Evolutionary conservation across 2,797 vertebrate genomes (phyloP).

Genomic region (Bradypus variegatus): DNA sequence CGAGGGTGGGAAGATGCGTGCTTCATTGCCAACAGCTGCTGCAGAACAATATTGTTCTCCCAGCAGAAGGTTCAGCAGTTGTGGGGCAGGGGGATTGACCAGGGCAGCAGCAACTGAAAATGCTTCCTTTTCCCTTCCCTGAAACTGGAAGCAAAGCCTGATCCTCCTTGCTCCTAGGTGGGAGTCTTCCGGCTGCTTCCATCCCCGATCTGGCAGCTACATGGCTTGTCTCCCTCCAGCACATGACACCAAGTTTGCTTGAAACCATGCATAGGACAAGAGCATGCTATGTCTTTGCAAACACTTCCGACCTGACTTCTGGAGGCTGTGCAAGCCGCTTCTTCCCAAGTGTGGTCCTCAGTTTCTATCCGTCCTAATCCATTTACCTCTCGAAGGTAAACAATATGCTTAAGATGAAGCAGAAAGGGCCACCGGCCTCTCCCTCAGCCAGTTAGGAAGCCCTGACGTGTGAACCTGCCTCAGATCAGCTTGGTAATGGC

Average conservation of each 20-base stretch:
- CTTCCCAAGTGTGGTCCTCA: not conserved
- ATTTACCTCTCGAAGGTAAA: not conserved
- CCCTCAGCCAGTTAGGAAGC: not conserved
- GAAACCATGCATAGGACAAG: not conserved
- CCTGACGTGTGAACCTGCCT: accelerated
- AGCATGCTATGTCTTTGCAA: too few relatives aligned
- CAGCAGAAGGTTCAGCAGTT: not conserved
- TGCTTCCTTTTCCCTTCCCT: not conserved
- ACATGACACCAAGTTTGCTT: accelerated
- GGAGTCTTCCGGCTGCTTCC: not conserved
- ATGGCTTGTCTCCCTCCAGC: not conserved
- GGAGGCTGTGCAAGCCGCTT: accelerated
- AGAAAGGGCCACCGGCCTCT: not conserved
- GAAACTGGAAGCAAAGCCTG: not conserved
- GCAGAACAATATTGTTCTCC: not conserved
- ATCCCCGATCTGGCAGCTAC: not conserved
- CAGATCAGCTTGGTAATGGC: not conserved
- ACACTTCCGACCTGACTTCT: not conserved
- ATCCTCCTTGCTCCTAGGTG: not conserved
- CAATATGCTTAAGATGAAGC: not conserved
- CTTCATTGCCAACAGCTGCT: not conserved
- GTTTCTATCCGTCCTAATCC: accelerated
- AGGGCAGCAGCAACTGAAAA: not conserved
- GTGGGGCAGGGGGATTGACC: not conserved
- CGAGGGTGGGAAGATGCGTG: accelerated